Base-by-base conservation (phyloP, 1,140 invertebrate genomes). In the Brachionus sp. region DNA sequence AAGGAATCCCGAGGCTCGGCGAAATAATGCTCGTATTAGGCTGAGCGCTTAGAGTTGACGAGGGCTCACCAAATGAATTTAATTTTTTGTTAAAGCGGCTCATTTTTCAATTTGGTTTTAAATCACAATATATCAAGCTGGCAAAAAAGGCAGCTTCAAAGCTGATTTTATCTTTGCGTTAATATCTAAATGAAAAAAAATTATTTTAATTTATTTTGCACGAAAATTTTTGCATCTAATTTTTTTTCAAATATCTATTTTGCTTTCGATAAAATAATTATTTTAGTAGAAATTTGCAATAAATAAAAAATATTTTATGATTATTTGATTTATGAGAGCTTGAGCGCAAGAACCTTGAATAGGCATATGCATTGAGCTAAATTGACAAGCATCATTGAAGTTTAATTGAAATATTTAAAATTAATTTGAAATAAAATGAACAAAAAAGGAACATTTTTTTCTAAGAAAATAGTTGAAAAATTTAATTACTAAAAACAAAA, bases 181-280 rank as follows among this genome's bases (percentile, higher is more conserved):
- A 70, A 39, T 70, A 39, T 39, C 37, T 1, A 70, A 42, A 70
- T 64, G 37, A 70, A 70, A n/a, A 70, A n/a, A 37, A 39, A 70
- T 37, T 70, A 39, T 39, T 70, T 35, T 70, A 19, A 39, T 44
- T 70, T 66, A 13, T 57, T 66, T 70, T 70, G 66, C 66, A 70
- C 35, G 66, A 33, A 70, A 70, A 70, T 70, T 35, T 70, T 44
- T 39, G 66, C 66, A 70, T 70, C 66, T 70, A 70, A 66, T 70
- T 39, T 70, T 39, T 5, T 23, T 70, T 39, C 16, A 39, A 70
- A 9, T 37, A 70, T 70, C 35, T 70, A 37, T 70, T 70, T 70
- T 70, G 66, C 66, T 70, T 70, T 70, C 50, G 50, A 57, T 23
- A 57, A 57, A 57, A 23, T 19, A 16, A 57, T 57, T 23, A 19